phyloP scores from a whole-genome alignment of 2,797 vertebrate genomes.

The Aythya fuligula region DNA sequence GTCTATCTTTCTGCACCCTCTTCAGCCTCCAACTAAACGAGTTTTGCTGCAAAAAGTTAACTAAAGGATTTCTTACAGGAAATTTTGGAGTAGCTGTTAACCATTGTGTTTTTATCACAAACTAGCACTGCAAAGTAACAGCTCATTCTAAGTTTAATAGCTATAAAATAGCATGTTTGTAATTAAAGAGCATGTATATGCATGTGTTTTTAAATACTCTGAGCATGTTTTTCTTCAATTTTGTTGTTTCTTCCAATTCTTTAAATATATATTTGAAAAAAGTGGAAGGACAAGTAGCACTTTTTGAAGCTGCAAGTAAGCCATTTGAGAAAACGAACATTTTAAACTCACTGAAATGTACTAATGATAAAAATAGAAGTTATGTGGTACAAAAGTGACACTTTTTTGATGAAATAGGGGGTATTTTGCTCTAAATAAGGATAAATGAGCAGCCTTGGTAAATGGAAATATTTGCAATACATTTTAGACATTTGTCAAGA shows the following conservation, averaged over 20 bases:
- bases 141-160: background rate
- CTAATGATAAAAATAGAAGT: background rate
- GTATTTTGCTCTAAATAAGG: background rate
- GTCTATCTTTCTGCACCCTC: background rate
- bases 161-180: background rate
- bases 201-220: background rate
- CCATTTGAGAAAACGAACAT: background rate
- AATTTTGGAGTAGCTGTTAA: background rate
- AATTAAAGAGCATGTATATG: background rate
- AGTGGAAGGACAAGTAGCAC: background rate
- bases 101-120: background rate
- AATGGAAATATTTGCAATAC: background rate
- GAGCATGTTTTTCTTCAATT: slow-evolving; percentile 3
- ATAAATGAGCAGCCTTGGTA: background rate
- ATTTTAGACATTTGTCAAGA: background rate
- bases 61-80: background rate
- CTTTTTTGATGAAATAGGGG: background rate
- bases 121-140: background rate
- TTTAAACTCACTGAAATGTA: background rate
- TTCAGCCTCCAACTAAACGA: background rate
- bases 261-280: background rate
- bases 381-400: background rate
- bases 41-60: background rate
- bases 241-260: background rate
- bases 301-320: background rate